Conservation (phyloP, 1,140 invertebrate genomes). For the Plectrocnemia conspersa region DNA sequence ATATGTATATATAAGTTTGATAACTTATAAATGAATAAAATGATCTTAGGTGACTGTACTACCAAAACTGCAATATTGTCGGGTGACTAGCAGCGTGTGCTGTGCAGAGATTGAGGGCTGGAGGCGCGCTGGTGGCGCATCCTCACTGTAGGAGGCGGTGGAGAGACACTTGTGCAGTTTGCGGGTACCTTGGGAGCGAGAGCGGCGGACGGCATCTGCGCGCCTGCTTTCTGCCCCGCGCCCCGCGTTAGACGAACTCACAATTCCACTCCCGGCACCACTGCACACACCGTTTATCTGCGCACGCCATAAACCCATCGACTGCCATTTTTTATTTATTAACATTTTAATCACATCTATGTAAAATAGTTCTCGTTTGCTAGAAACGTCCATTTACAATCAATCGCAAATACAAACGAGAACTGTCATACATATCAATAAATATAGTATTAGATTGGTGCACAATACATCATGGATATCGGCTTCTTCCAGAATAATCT, state of each 20-base stretch:
- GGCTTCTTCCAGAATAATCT: too few relatives aligned
- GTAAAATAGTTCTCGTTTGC: too few relatives aligned
- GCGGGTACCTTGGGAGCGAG: slow-evolving; percentile 85
- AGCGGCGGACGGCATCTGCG: slow-evolving; percentile 58
- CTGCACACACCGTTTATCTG: slow-evolving; percentile 77
- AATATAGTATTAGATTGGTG: too few relatives aligned
- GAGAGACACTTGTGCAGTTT: slow-evolving; percentile 82
- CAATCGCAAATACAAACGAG: too few relatives aligned
- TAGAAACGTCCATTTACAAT: too few relatives aligned
- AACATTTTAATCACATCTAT: too few relatives aligned
- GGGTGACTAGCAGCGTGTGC: slow-evolving; percentile 67
- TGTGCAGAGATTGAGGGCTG: slow-evolving; percentile 51
- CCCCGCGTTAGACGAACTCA: slow-evolving; percentile 37
- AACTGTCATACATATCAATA: too few relatives aligned
- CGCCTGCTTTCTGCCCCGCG: slow-evolving; percentile 41
- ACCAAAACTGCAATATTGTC: slow-evolving; percentile 91
- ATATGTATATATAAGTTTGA: slow-evolving; percentile 7
- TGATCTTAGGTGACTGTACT: slow-evolving; percentile 63
- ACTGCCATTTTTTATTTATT: slow-evolving; percentile 13
- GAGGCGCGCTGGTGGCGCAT: slow-evolving; percentile 54
- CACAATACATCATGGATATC: too few relatives aligned
- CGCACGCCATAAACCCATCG: slow-evolving; percentile 31
- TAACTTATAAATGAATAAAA: slow-evolving; percentile 14
- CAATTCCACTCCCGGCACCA: slow-evolving; percentile 43
- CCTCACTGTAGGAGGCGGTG: slow-evolving; percentile 69